Evolutionary conservation across 53 echinoderm and acorn worm genomes (phyloP).

Genomic region (Arbacia lixula): DNA sequence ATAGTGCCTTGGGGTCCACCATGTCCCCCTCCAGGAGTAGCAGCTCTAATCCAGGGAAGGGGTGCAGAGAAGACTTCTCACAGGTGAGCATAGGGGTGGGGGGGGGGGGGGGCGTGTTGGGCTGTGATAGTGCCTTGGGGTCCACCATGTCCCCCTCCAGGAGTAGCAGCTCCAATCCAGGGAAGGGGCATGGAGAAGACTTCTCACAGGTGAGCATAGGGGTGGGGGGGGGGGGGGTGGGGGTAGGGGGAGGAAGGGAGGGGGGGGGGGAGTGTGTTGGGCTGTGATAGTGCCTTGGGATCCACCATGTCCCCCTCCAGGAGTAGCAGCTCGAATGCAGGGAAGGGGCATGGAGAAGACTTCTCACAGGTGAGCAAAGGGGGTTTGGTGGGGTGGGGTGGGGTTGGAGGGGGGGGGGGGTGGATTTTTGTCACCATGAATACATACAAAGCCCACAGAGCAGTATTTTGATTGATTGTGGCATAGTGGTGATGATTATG

Average conservation of each 20-base stretch:
- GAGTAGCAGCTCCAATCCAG: no score
- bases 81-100: not conserved
- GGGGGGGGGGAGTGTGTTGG: no score
- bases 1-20: constrained; percentile 45
- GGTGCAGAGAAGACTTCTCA: no score
- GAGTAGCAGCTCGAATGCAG: not conserved
- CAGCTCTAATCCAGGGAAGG: no score
- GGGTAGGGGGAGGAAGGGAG: constrained; percentile 36
- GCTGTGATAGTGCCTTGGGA: constrained; percentile 35
- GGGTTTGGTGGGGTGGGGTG: not conserved
- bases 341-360: constrained; percentile 5
- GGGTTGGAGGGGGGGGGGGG: not conserved
- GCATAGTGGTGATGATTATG: no score
- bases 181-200: no score
- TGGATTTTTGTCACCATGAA: no score
- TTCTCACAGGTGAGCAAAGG: not conserved
- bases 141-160: constrained; percentile 30
- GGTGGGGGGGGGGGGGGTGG: no score
- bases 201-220: no score
- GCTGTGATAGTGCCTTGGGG: constrained; percentile 35
- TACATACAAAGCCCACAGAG: no score
- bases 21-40: constrained; percentile 20
- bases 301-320: constrained; percentile 30
- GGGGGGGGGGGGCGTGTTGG: constrained; percentile 29
- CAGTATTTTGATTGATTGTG: no score